Evolutionary conservation across 1,140 invertebrate species (phyloP), one percentile per base, ranked within the genome.

Genomic region (Lamellibrachia luymesi): DNA sequence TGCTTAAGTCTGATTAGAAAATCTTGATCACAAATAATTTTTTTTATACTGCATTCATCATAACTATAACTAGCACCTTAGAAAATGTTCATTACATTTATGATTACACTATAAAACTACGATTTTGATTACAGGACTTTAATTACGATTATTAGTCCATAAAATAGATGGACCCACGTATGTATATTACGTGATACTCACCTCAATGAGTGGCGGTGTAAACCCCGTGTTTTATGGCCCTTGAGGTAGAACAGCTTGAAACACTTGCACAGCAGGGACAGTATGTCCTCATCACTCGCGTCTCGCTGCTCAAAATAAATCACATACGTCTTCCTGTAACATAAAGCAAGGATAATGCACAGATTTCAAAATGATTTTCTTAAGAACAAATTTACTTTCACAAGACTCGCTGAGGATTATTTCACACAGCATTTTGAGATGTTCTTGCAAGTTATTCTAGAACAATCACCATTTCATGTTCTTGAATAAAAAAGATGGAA

Each of bases 211-310:
- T 94, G 94, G 51, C 94, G 94, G 92, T 95, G 95, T 22, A 95
- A 94, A n/a, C 95, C 95, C 91, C 94, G 94, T 17, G 95, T 94
- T n/a, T 92, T 50, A 17, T 94, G 91, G 27, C 94, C 94, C 50
- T 94, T 91, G 2, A 94, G 92, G 22, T 93, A 94, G 90, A 95
- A 95, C 92, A 95, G 93, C 8, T 94, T 94, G 94, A 95, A 95
- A 94, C 95, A 95, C 51, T 93, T 93, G 92, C 94, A 94, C 50
- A 95, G 92, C 52, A 94, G 92, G 4, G 92, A 92, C 13, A 94
- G 89, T 7, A 94, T 51, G 5, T 64, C 91, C 50, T 94, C 92
- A 90, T 95, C 95, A 80, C 52, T 90, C 25, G 92, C 93, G n/a
- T 91, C 94, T 64, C 92, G 89, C 93, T 95, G 95, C 27, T 94